Evolutionary conservation across 1,140 invertebrate species (phyloP).

Genomic region (Penaeus indicus): DNA sequence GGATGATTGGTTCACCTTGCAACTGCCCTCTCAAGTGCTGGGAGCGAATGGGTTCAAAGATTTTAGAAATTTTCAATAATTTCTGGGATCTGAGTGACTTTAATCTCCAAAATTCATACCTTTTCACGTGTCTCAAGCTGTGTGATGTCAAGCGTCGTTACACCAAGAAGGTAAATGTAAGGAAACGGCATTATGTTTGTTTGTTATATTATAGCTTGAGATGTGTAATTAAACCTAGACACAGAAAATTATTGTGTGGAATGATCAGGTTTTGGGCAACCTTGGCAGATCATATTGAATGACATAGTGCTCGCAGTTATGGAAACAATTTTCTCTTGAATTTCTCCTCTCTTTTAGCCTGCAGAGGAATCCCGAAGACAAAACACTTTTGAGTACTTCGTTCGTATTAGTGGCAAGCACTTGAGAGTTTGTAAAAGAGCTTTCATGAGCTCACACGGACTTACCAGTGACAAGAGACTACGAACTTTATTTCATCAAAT

Average conservation of each 20-base stretch:
- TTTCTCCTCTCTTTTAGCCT: constrained; percentile 50
- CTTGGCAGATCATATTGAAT: background rate
- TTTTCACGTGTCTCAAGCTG: constrained; percentile 65
- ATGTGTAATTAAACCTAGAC: background rate
- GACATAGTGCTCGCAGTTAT: background rate
- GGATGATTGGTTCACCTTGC: constrained; percentile 62
- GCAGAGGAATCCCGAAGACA: constrained; percentile 65
- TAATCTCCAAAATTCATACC: constrained; percentile 64
- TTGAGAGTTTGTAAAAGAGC: constrained; percentile 63
- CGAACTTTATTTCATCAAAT: constrained; percentile 65
- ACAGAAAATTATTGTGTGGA: background rate
- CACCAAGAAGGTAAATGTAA: constrained; percentile 65
- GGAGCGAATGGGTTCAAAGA: constrained; percentile 65
- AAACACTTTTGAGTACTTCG: constrained; percentile 66
- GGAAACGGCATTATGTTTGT: background rate
- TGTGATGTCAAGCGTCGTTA: constrained; percentile 66
- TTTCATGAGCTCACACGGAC: constrained; percentile 66
- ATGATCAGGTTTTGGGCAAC: too few relatives aligned
- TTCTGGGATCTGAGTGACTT: constrained; percentile 66
- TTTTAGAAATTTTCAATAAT: constrained; percentile 65
- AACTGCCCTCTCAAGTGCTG: constrained; percentile 65
- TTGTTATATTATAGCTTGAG: background rate
- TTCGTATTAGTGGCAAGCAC: constrained; percentile 65
- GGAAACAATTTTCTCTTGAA: constrained; percentile 21
- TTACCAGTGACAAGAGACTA: constrained; percentile 64